phyloP scores from a whole-genome alignment of 2,888 invertebrate genomes.

The Gibbula magus region DNA sequence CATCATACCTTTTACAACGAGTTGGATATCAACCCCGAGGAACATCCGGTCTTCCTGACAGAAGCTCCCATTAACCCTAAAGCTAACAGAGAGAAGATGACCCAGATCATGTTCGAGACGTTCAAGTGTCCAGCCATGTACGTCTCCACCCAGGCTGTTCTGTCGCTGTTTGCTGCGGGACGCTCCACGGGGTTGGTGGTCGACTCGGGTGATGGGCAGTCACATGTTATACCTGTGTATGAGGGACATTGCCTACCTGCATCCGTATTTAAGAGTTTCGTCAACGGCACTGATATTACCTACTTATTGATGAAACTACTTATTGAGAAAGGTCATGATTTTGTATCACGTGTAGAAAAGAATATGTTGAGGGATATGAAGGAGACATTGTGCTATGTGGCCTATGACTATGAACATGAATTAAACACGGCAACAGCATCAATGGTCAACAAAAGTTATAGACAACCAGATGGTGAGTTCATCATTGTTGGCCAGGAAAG shows the following conservation, averaged over 20 bases:
- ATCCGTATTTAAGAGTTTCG: neutral
- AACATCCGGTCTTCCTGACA: slow-evolving; percentile 92
- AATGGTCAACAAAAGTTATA: slow-evolving; percentile 69
- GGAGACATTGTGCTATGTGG: slow-evolving; percentile 55
- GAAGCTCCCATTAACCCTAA: slow-evolving; percentile 92
- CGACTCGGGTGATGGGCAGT: slow-evolving; percentile 95
- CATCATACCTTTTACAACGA: slow-evolving; percentile 69
- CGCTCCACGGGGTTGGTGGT: slow-evolving; percentile 96
- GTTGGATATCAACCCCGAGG: slow-evolving; percentile 94
- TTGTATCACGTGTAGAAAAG: slow-evolving; percentile 33
- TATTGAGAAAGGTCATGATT: neutral
- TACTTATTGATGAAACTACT: neutral
- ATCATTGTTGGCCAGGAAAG: slow-evolving; percentile 73
- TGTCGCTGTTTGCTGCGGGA: slow-evolving; percentile 93
- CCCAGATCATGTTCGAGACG: slow-evolving; percentile 23
- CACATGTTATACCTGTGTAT: slow-evolving; percentile 95
- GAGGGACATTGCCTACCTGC: neutral
- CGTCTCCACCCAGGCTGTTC: slow-evolving; percentile 93
- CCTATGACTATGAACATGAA: slow-evolving; percentile 51
- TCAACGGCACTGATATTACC: neutral
- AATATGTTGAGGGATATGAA: slow-evolving; percentile 50
- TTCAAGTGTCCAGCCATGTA: slow-evolving; percentile 92
- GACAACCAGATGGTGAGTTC: slow-evolving; percentile 71
- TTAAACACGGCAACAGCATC: slow-evolving; percentile 62
- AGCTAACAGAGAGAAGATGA: slow-evolving; percentile 87